Percentiles rank a stretch among this genome's conserved stretches.
phyloP scores from a whole-genome alignment of 2,797 vertebrate species.

The Geotrypetes seraphini region DNA sequence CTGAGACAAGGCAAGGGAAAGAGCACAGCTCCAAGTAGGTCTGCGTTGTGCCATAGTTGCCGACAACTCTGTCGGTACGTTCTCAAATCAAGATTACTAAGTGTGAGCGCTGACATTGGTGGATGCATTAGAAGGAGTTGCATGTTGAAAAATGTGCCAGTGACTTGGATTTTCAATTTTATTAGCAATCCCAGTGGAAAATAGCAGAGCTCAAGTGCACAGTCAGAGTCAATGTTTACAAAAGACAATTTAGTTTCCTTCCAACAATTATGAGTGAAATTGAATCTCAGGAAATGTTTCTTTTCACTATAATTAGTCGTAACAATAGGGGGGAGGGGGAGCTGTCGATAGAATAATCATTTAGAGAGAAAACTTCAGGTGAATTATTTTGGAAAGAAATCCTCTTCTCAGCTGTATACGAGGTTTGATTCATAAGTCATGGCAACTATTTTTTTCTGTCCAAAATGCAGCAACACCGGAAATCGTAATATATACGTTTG shows the following conservation, averaged over 20 bases:
- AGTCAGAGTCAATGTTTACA: conserved; percentile 84
- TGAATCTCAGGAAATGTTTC: conserved; percentile 98
- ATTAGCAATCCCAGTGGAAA: conserved; percentile 30
- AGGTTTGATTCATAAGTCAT: too few species aligned
- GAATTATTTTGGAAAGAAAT: too few species aligned
- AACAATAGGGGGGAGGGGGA: too few species aligned
- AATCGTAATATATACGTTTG: too few species aligned
- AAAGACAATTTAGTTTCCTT: conserved; percentile 92
- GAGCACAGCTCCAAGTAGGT: conserved; percentile 18
- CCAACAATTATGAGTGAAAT: conserved; percentile 98
- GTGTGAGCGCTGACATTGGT: conserved; percentile 32
- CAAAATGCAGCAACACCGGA: too few species aligned
- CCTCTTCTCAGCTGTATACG: too few species aligned
- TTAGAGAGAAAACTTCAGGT: too few species aligned
- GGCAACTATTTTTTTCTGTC: too few species aligned
- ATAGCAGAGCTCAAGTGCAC: conserved; percentile 57
- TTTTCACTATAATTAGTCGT: too few species aligned
- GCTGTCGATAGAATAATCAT: too few species aligned
- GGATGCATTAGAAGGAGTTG: conserved; percentile 16
- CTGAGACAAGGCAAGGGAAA: conserved; percentile 14
- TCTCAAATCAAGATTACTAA: conserved; percentile 14
- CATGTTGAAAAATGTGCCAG: conserved; percentile 7
- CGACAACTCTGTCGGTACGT: conserved; percentile 40
- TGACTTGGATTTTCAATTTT: conserved; percentile 25
- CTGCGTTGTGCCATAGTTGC: conserved; percentile 31